Base-by-base conservation (phyloP, 2,113 vertebrate genomes). In the Ranitomeya imitator region DNA sequence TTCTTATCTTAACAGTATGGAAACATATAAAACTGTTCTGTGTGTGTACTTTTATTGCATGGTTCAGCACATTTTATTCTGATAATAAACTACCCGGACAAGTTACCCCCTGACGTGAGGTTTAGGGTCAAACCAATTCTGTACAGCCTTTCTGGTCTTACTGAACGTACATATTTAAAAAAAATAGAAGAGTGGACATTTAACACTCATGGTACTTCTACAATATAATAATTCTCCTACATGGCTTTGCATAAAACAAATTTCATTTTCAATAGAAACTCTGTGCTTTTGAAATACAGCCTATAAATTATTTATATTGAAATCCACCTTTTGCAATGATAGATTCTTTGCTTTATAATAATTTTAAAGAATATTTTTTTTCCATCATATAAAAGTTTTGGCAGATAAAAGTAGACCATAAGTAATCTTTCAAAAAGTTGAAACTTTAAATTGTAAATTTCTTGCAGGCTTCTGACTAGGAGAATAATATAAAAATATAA, bases 51-150 rank as follows among this genome's bases (percentile, higher is more conserved):
- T 74, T 84, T 88, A 78, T 69, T 71, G 77, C 59, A 88, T 84
- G 80, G 71, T 78, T 83, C 87, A 84, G 71, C 81, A 88, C n/a
- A 84, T 84, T 88, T 88, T 83, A 67, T 88, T 52, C 77, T 67
- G 16, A 76, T 83, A 88, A 84, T 88, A 45, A 88, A 77, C 60
- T 67, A 19, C 18, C 18, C 21, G 23, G 87, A 83, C 57, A 55
- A 67, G 73, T 65, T 51, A 76, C 69, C 45, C 63, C 80, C 37
- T 88, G 87, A 26, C 7, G 81, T 84, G 71, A 88, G 81, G 23
- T 78, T 74, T 23, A 88, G 45, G 80, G 80, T 88, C 59, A 88
- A 10, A 14, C 14, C 63, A n/a, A 83, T 78, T 84, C 45, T 26
- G 80, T 18, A 84, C 59, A 55, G 74, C 61, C 52, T 84, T 45